Conservation (phyloP, 2,797 vertebrate species). For the Stomatorhinus walkeri region DNA sequence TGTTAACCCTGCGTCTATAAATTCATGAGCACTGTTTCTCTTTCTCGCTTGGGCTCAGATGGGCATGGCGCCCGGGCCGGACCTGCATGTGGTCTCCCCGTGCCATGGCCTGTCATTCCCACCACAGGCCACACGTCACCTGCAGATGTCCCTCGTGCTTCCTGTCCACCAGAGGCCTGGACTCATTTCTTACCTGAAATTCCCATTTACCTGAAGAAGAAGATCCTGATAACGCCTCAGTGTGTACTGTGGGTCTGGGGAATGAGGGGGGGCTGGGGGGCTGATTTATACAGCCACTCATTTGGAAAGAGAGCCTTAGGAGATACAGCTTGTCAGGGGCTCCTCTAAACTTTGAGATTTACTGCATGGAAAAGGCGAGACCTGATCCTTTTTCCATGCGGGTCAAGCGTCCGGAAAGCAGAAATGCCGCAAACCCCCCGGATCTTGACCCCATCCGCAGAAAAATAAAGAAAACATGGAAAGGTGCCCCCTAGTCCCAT, state of each 20-base stretch:
- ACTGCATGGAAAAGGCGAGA: slow-evolving; percentile 49
- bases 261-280: neutral
- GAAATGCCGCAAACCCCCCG: slow-evolving; percentile 24
- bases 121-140: neutral
- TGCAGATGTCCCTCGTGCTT: neutral
- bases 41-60: slow-evolving; percentile 41
- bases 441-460: neutral
- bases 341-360: slow-evolving; percentile 61
- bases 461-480: neutral
- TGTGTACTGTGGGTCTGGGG: neutral
- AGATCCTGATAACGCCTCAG: neutral
- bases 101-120: neutral
- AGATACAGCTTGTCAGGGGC: slow-evolving; percentile 57
- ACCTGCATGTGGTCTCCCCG: neutral
- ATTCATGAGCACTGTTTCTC: slow-evolving; percentile 53
- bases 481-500: neutral
- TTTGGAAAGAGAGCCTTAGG: slow-evolving; percentile 42
- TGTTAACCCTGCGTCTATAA: slow-evolving; percentile 55
- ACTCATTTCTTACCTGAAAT: neutral
- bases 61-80: slow-evolving; percentile 8
- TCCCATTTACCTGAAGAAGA: neutral
- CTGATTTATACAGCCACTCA: slow-evolving; percentile 53
- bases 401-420: slow-evolving; percentile 36
- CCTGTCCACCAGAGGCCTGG: neutral
- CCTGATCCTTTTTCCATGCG: slow-evolving; percentile 68